Base-by-base conservation (phyloP, 2,113 vertebrate species). In the Parus major region DNA sequence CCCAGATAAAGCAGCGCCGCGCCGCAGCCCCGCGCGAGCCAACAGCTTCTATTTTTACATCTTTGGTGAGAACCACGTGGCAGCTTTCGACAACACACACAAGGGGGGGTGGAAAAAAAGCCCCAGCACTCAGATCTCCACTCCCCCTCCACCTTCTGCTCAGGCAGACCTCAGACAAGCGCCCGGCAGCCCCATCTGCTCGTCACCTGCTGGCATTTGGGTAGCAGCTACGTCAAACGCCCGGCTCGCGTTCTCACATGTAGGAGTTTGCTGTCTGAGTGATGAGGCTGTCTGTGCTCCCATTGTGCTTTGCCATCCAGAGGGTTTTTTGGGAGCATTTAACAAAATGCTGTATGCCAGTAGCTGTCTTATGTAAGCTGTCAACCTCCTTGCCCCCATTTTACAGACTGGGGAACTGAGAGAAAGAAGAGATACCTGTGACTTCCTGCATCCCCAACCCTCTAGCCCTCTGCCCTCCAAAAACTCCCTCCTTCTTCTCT, bases 11-110 rank as follows among this genome's bases (percentile, higher is more conserved):
- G 94, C n/a, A 24, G 52, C 29, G 70, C 92, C 12, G 25, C 65
- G 36, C 91, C 78, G 71, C 84, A 78, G 82, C 95, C 95, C 91
- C 15, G 4, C 31, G 1, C 82, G 64, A 97, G 92, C 96, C 96
- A 94, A 80, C 70, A 0, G 91, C 92, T 97, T 97, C 97, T 98
- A 97, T 97, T 97, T 98, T 96, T 97, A 92, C 90, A 76, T 87
- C 90, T 94, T 93, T 94, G 90, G 95, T 95, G 97, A 97, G 96
- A 96, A 86, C 96, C 97, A 94, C 91, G 84, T 96, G 95, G 96
- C 96, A 97, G 90, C 96, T 97, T 96, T 86, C 10, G 4, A 93
- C 86, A 97, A 90, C 90, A 70, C 76, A 79, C n/a, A 92, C 70
- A 59, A 27, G 44, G 36, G 28, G n/a, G 20, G 56, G 9, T n/a